phyloP scores from a whole-genome alignment of 1,140 invertebrate species.

The Leucophenga varia region DNA sequence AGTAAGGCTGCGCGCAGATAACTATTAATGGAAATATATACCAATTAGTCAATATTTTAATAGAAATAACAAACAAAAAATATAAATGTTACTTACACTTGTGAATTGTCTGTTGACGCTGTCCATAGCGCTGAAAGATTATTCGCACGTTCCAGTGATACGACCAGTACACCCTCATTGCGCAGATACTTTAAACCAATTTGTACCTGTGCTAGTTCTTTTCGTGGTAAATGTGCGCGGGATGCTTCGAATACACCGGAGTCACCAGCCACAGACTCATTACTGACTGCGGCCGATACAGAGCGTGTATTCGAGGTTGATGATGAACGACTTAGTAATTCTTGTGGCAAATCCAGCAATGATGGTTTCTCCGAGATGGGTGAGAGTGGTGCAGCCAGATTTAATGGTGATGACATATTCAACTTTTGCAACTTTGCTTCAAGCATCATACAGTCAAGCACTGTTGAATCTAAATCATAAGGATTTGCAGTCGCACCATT shows the following conservation, averaged over 20 bases:
- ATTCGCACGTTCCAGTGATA: slow-evolving; percentile 85
- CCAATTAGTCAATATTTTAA: too few relatives aligned
- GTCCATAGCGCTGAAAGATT: slow-evolving; percentile 77
- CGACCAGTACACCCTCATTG: slow-evolving; percentile 75
- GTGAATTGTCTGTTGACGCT: slow-evolving; percentile 56
- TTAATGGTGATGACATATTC: slow-evolving; percentile 48
- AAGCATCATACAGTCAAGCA: slow-evolving; percentile 56
- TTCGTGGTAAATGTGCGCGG: slow-evolving; percentile 62
- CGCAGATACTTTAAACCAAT: slow-evolving; percentile 89
- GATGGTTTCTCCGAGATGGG: slow-evolving; percentile 74
- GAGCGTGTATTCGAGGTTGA: slow-evolving; percentile 73
- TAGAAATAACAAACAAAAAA: slow-evolving; percentile 22
- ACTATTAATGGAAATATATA: too few relatives aligned
- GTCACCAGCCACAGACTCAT: slow-evolving; percentile 95
- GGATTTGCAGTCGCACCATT: slow-evolving; percentile 33
- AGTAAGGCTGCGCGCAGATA: slow-evolving; percentile 79
- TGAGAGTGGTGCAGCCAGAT: slow-evolving; percentile 61
- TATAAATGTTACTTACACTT: slow-evolving; percentile 57
- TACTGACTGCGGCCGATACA: slow-evolving; percentile 91
- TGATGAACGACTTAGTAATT: slow-evolving; percentile 60
- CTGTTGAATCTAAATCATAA: slow-evolving; percentile 48
- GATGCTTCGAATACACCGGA: slow-evolving; percentile 96
- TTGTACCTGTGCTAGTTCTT: slow-evolving; percentile 92
- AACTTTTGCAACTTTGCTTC: slow-evolving; percentile 63
- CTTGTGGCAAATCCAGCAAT: slow-evolving; percentile 63